Percentiles rank a stretch among this genome's conserved stretches.
Conservation (phyloP, 2,888 invertebrate genomes). For the Eucriotettix oculatus region DNA sequence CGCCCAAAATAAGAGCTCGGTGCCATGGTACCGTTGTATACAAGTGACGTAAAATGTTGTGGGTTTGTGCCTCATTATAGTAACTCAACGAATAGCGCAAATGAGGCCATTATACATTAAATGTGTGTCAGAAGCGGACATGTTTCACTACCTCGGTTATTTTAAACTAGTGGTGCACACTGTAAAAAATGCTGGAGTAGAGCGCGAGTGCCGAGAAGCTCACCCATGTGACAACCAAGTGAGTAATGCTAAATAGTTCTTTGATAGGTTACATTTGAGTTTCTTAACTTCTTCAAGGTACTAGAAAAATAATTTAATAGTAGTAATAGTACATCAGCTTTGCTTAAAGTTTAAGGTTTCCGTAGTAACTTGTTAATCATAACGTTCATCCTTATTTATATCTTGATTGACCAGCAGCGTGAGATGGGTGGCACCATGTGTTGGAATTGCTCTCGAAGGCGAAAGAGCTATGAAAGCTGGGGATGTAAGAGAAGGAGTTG, state of each 20-base stretch:
- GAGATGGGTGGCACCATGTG: slow-evolving; percentile 67
- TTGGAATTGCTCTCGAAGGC: slow-evolving; percentile 89
- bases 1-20: background rate
- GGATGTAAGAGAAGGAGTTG: slow-evolving; percentile 88
- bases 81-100: background rate
- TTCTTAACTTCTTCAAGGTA: background rate
- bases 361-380: too few relatives aligned
- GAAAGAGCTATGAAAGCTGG: slow-evolving; percentile 94
- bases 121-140: background rate
- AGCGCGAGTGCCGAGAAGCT: slow-evolving; percentile 70
- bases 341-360: background rate
- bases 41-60: too few relatives aligned
- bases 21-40: background rate
- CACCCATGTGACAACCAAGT: slow-evolving; percentile 50
- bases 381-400: too few relatives aligned
- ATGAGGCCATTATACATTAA: background rate
- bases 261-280: background rate
- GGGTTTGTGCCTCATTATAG: background rate
- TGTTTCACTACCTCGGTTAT: too few relatives aligned
- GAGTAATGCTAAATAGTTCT: slow-evolving; percentile 15
- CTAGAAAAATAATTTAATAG: background rate
- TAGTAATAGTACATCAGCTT: background rate
- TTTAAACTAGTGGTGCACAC: too few relatives aligned
- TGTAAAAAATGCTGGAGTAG: slow-evolving; percentile 33
- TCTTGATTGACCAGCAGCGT: slow-evolving; percentile 13